phyloP scores from a whole-genome alignment of 2,888 invertebrate genomes.

The Melipona beecheii region DNA sequence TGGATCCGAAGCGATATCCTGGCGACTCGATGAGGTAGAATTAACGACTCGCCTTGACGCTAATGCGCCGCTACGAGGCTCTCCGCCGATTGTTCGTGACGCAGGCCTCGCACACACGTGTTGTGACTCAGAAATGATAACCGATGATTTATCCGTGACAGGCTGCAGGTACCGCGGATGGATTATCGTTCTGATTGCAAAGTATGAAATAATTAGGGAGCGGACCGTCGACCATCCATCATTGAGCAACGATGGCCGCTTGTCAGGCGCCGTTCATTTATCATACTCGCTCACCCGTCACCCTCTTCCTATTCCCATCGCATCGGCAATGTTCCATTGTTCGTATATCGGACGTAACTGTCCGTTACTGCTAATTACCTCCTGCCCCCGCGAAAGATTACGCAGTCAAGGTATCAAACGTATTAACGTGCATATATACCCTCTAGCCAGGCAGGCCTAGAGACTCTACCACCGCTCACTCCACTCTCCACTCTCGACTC shows the following conservation, averaged over 20 bases:
- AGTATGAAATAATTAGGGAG: conserved; percentile 84
- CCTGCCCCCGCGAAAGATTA: conserved; percentile 77
- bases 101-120: conserved; percentile 66
- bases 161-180: conserved; percentile 81
- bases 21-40: conserved; percentile 38
- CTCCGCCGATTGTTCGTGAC: conserved; percentile 57
- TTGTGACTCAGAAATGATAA: conserved; percentile 75
- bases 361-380: conserved; percentile 81
- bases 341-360: conserved; percentile 75
- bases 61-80: conserved; percentile 58
- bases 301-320: conserved; percentile 77
- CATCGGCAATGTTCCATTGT: conserved; percentile 74
- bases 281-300: conserved; percentile 83
- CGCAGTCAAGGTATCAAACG: conserved; percentile 75
- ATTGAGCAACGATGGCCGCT: conserved; percentile 82
- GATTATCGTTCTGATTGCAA: conserved; percentile 84
- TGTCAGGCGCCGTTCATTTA: conserved; percentile 83
- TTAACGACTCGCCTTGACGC: conserved; percentile 60
- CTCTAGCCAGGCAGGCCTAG: not conserved
- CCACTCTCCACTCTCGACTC: conserved; percentile 17
- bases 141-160: conserved; percentile 83
- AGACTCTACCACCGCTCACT: not conserved
- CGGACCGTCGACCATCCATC: conserved; percentile 82
- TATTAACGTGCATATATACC: conserved; percentile 69
- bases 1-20: conserved; percentile 27